A percentile compares a stretch with the other conserved stretches of the same genome.
These are phyloP conservation scores for Madoqua kirkii DNA, from an alignment of 2,113 vertebrate species.

Conservation along the genomic window DNA sequence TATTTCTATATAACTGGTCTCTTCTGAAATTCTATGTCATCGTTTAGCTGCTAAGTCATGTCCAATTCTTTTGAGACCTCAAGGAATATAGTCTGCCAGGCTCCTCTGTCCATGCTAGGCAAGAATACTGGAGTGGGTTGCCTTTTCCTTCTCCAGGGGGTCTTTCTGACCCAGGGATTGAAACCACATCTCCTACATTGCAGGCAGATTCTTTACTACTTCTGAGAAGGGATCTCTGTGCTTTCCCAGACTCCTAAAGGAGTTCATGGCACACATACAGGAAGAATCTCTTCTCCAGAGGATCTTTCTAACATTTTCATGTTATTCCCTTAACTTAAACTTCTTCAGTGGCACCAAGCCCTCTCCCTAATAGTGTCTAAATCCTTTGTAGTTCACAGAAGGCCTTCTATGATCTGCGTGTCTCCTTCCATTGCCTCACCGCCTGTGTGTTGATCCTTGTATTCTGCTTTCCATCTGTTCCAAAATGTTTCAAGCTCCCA, in stretches of 20 bases:
- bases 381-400: neutral
- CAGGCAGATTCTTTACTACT: neutral
- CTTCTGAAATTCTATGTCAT: neutral
- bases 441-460: neutral
- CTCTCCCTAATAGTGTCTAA: neutral
- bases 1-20: neutral
- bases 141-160: neutral
- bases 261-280: neutral
- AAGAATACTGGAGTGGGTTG: neutral
- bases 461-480: neutral
- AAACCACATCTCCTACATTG: neutral
- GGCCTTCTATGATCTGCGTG: fast-evolving
- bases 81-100: neutral
- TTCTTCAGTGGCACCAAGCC: neutral
- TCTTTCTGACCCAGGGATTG: neutral
- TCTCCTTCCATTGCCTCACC: neutral
- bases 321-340: neutral
- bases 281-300: neutral
- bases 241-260: neutral
- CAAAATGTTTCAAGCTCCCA: neutral
- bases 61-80: neutral
- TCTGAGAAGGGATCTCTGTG: neutral
- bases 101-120: neutral
- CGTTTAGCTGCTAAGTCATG: neutral
- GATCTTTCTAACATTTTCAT: neutral